Base-by-base conservation (phyloP, 2,888 invertebrate genomes). In the Parnassius glacialis region DNA sequence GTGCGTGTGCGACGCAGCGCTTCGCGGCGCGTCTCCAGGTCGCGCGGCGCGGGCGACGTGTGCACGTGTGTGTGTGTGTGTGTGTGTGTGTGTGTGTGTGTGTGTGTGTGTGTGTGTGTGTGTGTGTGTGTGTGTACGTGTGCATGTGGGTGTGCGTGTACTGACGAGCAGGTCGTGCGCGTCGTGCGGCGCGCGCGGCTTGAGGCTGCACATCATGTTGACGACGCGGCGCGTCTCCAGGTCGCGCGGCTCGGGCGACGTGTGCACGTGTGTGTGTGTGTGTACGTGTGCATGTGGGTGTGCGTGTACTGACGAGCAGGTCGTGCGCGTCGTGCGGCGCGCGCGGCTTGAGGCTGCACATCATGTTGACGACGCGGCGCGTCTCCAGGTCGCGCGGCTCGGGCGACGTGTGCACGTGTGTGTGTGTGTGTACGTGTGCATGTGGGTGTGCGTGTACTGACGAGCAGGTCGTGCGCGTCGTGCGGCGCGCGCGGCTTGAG, bases 391-490 rank as follows among this genome's bases (percentile, higher is more conserved):
- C 16, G 16, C 16, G 16, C 16, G 16, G 16, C 16, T 16, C 16
- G 16, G 16, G 16, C 16, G 16, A 16, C 16, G 16, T 16, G 16
- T 16, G 16, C 16, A 16, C 20, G 20, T 20, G 20, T 20, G 20
- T 2, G 20, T 20, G 20, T 20, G 20, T 20, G 20, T 2, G 20
- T 20, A 2, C 16, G 20, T 45, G 56, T 34, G 52, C 43, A 59
- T 53, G 34, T 52, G 48, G 52, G 13, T 43, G 54, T 45, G 52
- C 44, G 61, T 52, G 44, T 80, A 95, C 95, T 88, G 80, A 95
- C 95, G 89, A 93, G 92, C 84, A 95, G 93, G 87, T 96, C 95
- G 41, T 68, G 72, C 58, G 66, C 64, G 66, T 62, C 61, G 66
- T 65, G 57, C 65, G 83, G 16, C 16, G 16, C 16, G 16, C 16